These are phyloP conservation scores for Cyanoramphus novaezelandiae DNA, from an alignment of 2,113 vertebrate species.

Conservation along the genomic window DNA sequence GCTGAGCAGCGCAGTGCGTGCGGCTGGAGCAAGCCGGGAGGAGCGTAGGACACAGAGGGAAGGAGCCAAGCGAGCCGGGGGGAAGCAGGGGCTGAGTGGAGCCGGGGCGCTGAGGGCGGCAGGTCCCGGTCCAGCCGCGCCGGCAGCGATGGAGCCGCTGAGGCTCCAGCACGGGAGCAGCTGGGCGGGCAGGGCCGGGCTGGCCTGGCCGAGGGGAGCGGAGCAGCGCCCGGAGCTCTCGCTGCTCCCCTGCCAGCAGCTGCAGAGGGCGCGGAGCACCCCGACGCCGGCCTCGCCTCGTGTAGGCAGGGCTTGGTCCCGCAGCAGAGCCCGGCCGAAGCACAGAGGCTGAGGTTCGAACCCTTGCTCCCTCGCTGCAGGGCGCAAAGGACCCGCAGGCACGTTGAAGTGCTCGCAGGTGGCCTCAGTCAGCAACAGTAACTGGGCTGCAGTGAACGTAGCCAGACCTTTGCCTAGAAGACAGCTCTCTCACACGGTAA, in stretches of 20 bases:
- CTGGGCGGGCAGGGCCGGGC: neutral
- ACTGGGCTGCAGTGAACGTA: neutral
- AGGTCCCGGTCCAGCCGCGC: neutral
- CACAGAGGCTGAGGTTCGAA: accelerated
- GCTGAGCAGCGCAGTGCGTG: neutral
- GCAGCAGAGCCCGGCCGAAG: neutral
- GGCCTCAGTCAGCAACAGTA: neutral
- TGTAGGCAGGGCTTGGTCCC: neutral
- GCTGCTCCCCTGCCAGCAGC: neutral
- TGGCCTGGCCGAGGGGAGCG: neutral
- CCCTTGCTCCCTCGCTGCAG: neutral
- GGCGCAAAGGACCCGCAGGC: neutral
- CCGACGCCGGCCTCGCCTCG: neutral
- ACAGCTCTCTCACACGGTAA: no score
- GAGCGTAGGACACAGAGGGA: neutral
- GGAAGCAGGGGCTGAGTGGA: neutral
- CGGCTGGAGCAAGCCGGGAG: neutral
- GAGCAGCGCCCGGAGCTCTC: neutral
- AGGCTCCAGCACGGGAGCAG: neutral
- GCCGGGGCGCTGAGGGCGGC: neutral
- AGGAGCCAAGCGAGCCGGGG: neutral
- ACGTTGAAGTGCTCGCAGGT: neutral
- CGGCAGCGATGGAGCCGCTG: neutral
- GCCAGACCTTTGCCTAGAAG: neutral
- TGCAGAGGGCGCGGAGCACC: neutral